A percentile compares a stretch with the other conserved stretches of the same genome.
phyloP scores from a whole-genome alignment of 2,797 vertebrate genomes.

The Myotis daubentonii region DNA sequence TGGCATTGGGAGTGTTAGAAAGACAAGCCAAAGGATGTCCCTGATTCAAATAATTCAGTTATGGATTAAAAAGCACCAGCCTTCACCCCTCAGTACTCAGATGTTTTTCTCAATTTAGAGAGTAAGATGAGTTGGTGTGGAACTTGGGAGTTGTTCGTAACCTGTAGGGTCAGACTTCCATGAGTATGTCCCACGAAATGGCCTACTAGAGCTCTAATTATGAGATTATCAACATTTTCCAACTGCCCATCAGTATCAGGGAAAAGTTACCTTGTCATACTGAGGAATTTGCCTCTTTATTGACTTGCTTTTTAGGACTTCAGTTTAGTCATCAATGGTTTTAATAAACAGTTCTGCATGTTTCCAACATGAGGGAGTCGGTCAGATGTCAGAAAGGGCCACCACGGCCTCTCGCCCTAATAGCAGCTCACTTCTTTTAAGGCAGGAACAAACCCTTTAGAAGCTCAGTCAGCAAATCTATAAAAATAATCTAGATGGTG shows the following conservation, averaged over 20 bases:
- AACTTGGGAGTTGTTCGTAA: neutral
- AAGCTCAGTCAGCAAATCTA: slow-evolving; percentile 21
- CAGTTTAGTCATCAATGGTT: neutral
- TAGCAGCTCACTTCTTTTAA: neutral
- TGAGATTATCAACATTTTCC: slow-evolving; percentile 8
- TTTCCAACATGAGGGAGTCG: neutral
- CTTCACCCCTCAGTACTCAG: neutral
- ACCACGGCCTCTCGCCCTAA: neutral
- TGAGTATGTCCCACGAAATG: neutral
- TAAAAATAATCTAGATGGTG: neutral
- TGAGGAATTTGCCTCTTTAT: neutral
- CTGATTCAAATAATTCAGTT: neutral
- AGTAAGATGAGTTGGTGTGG: neutral
- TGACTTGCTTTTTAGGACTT: neutral
- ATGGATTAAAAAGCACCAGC: neutral
- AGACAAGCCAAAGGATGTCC: neutral
- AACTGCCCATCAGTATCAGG: neutral
- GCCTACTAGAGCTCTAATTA: neutral
- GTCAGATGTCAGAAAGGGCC: neutral
- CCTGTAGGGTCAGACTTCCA: neutral
- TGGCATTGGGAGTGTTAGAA: neutral
- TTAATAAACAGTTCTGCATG: neutral
- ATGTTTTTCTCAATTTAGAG: neutral
- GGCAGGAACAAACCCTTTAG: neutral
- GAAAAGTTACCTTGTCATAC: neutral